Base-by-base conservation (phyloP, 2,888 invertebrate species). In the Cyaniris semiargus region DNA sequence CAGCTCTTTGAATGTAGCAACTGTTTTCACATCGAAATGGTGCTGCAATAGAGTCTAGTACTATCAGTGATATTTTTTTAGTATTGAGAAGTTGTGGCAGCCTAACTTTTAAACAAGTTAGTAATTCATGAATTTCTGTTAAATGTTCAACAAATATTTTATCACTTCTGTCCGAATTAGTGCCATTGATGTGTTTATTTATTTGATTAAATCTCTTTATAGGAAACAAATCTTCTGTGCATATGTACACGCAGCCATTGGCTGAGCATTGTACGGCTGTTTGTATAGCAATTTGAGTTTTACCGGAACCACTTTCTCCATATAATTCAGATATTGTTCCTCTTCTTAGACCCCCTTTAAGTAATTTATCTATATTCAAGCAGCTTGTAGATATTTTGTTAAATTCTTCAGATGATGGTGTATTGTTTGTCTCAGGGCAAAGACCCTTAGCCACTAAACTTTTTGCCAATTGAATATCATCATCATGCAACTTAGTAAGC, bases 231-330 rank as follows among this genome's bases (percentile, higher is more conserved):
- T 96, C 96, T 92, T 97, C 97, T 0, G 97, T 97, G 83, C 96
- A 96, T 82, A 97, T 96, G 83, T 96, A 97, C 21, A 96, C 94
- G 76, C 95, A 95, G 86, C 87, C 81, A 84, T 81, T 70, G 76
- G 95, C 88, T 88, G 97, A 97, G 79, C 95, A 95, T 78, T 95
- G 95, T 27, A 97, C 89, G 56, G 96, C 94, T 44, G 97, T 87
- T 88, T 97, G 97, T 76, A 98, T 90, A 81, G 96, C 96, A 70
- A 97, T 85, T 87, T 98, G 98, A 0, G 97, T 97, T 93, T 98
- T 98, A 7, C 97, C 97, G 82, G 95, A 94, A 21, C 97, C 96
- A 90, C 97, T 97, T 87, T 96, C 96, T n/a, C 97, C 98, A 86
- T 95, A 96, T 82, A 98, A 92, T 94, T 98, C 97, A 78, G 96